Evolutionary conservation across 53 echinoderm and acorn worm genomes (phyloP).

Genomic region (Astropecten irregularis): DNA sequence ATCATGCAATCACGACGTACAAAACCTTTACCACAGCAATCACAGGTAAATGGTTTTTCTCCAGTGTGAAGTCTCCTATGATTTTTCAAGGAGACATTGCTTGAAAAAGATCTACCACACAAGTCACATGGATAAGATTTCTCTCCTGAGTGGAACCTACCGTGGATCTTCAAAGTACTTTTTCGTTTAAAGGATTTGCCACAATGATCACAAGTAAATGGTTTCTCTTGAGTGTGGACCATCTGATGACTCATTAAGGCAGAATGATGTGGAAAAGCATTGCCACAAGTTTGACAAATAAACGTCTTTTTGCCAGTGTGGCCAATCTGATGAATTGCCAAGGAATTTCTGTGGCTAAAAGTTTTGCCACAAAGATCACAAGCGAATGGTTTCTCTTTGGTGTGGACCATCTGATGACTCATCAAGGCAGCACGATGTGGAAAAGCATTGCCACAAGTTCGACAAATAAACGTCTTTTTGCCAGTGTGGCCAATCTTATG

Average conservation of each 20-base stretch:
- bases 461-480: background rate
- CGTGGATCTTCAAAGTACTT: background rate
- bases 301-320: background rate
- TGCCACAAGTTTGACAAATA: background rate
- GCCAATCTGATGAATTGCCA: background rate
- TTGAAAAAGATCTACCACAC: background rate
- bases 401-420: too few species aligned
- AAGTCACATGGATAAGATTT: background rate
- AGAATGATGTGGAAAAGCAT: background rate
- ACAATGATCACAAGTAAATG: too few species aligned
- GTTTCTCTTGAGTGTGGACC: too few species aligned
- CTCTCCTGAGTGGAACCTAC: background rate
- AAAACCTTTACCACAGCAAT: background rate
- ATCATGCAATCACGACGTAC: too few species aligned
- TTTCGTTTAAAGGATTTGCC: too few species aligned
- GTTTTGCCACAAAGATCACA: background rate
- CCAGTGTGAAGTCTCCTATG: background rate
- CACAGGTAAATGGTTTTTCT: background rate
- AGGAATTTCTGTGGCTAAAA: background rate
- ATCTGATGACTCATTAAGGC: too few species aligned
- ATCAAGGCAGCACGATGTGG: too few species aligned
- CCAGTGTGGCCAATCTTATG: background rate
- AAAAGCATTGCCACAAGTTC: background rate
- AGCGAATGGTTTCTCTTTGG: too few species aligned
- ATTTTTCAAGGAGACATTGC: background rate